These are phyloP conservation scores for Myodes glareolus DNA, from an alignment of 2,113 vertebrate species.

Conservation along the genomic window DNA sequence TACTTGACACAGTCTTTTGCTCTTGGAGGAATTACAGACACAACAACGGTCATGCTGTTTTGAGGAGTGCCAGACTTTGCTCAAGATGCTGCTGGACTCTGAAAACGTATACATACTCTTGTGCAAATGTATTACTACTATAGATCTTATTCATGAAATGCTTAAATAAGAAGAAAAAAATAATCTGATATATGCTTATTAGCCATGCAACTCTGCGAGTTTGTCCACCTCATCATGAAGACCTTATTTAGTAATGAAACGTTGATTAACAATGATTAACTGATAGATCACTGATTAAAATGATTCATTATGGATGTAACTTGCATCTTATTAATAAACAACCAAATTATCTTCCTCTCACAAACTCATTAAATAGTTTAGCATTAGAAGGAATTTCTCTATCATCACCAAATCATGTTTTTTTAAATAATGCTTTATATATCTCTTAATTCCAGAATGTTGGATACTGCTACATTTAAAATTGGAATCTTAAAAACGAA, in stretches of 20 bases:
- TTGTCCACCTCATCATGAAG: conserved; percentile 76
- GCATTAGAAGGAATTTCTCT: conserved; percentile 51
- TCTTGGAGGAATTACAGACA: neutral
- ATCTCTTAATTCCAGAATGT: conserved; percentile 47
- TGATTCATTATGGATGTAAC: conserved; percentile 77
- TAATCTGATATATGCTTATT: conserved; percentile 56
- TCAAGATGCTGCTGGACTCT: neutral
- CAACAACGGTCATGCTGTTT: neutral
- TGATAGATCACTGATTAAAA: conserved; percentile 81
- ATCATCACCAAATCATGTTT: neutral
- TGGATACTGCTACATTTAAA: neutral
- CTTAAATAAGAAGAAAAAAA: neutral
- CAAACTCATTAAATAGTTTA: conserved; percentile 73
- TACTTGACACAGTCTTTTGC: neutral
- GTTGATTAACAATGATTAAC: conserved; percentile 82
- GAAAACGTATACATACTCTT: neutral
- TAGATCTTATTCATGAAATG: conserved; percentile 6
- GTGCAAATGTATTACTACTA: neutral
- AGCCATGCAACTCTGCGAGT: conserved; percentile 67
- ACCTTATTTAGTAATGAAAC: conserved; percentile 77
- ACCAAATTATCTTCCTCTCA: conserved; percentile 73
- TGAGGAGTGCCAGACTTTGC: neutral
- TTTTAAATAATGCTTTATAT: conserved; percentile 3
- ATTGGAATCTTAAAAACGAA: conserved; percentile 16
- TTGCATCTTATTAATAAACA: conserved; percentile 82